A percentile compares a stretch with the other conserved stretches of the same genome.
phyloP scores from a whole-genome alignment of 2,888 invertebrate species.

The Yponomeuta plumbellus region DNA sequence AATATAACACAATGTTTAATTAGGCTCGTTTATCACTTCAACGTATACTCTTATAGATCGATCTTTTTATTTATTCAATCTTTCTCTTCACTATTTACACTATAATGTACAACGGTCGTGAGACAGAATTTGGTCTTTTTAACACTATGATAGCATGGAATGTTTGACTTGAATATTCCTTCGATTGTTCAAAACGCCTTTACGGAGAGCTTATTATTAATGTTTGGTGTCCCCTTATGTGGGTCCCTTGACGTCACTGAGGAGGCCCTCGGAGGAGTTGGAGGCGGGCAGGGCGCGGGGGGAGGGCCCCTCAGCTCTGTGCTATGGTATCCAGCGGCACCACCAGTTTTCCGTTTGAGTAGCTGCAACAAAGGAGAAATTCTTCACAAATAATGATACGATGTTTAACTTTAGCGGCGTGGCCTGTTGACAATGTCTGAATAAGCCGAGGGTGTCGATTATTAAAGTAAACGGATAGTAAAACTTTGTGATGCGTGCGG shows the following conservation, averaged over 20 bases:
- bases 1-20: conserved; percentile 65
- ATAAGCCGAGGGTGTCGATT: background rate
- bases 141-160: conserved; percentile 12
- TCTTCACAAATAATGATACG: conserved; percentile 12
- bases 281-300: conserved; percentile 59
- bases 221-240: conserved; percentile 9
- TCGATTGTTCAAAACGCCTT: background rate
- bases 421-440: background rate
- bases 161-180: conserved; percentile 12
- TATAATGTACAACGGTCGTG: conserved; percentile 9
- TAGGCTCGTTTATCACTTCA: conserved; percentile 72
- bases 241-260: conserved; percentile 32
- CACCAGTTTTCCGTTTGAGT: conserved; percentile 77
- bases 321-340: conserved; percentile 77
- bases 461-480: background rate
- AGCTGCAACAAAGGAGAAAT: conserved; percentile 63
- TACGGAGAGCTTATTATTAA: background rate
- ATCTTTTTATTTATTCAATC: conserved; percentile 6
- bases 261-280: conserved; percentile 62
- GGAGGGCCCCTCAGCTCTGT: conserved; percentile 65
- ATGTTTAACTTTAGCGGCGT: background rate
- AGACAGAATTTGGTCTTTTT: conserved; percentile 15
- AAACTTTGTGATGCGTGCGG: background rate
- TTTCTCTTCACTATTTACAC: conserved; percentile 14
- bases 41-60: conserved; percentile 62